Base-by-base conservation (phyloP, 2,113 vertebrate species). In the human region DNA sequence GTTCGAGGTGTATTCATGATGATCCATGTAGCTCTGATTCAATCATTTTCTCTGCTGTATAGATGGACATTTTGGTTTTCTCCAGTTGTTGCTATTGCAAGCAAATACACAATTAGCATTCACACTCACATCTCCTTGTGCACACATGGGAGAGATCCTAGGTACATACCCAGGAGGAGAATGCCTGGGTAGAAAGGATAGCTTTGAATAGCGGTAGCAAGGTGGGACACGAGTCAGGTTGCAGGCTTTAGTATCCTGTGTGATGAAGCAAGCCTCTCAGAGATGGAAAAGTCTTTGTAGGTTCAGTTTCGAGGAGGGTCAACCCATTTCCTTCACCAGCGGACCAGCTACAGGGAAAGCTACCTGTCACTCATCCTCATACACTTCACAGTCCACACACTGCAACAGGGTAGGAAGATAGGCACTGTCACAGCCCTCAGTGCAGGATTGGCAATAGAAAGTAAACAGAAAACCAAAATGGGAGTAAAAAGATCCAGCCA, bases 181-280 rank as follows among this genome's bases (percentile, higher is more conserved):
- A 30, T 30, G 52, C 32, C 16, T 20, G 76, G 23, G 18, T 27
- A 45, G 14, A 32, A 22, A 85, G 16, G 13, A 32, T 3, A 14
- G 3, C 18, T 80, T 64, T 8, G 27, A 55, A 16, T 1, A 10
- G 9, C 8, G n/a, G 27, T 38, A 2, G n/a, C 32, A 8, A 1
- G 1, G 11, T 38, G n/a, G 61, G 68, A 17, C 8, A 4, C 0
- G 1, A 18, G 9, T 32, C n/a, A 35, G 17, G 1, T 25, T 30
- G 23, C 52, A 43, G 48, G 48, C 32, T 45, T 80, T 14, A 14
- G 23, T 7, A 17, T 12, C 13, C 30, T 1, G 1, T 12, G 3
- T 11, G 6, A 48, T 57, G 14, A 57, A 40, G 12, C 0, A 0
- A 50, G 61, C 2, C 52, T 88, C 18, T 75, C 25, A 11, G 55